Evolutionary conservation across 2,888 invertebrate species (phyloP).

Genomic region (Chouioia cunea): DNA sequence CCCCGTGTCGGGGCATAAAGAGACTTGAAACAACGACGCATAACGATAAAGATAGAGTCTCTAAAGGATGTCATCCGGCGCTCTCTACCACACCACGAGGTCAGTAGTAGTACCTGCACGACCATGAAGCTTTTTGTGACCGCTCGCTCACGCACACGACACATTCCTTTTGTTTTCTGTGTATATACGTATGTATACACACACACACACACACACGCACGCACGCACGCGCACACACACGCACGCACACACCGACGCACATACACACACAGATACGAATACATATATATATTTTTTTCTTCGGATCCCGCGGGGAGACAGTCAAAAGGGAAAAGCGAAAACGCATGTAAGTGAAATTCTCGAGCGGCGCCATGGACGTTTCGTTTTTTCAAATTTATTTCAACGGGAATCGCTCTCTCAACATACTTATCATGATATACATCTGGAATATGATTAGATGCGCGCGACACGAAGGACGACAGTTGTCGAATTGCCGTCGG

Average conservation of each 20-base stretch:
- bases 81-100: too few species aligned
- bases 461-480: background rate
- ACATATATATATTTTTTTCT: background rate
- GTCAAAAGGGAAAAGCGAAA: conserved; percentile 37
- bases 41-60: conserved; percentile 66
- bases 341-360: conserved; percentile 33
- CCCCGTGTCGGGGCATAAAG: conserved; percentile 64
- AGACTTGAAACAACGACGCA: conserved; percentile 66
- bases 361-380: background rate
- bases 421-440: conserved; percentile 18
- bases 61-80: conserved; percentile 45
- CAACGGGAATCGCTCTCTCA: conserved; percentile 14
- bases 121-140: too few species aligned
- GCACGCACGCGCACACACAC: background rate
- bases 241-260: conserved; percentile 12
- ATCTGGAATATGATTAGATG: conserved; percentile 41
- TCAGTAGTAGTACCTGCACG: too few species aligned
- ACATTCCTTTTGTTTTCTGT: too few species aligned
- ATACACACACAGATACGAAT: too few species aligned
- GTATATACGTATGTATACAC: conserved; percentile 7
- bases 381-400: conserved; percentile 2
- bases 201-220: background rate
- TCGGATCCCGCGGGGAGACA: background rate
- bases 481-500: conserved; percentile 26
- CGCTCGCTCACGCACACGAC: too few species aligned